phyloP scores from a whole-genome alignment of 1,140 invertebrate genomes.

The Drosophila pachea region DNA sequence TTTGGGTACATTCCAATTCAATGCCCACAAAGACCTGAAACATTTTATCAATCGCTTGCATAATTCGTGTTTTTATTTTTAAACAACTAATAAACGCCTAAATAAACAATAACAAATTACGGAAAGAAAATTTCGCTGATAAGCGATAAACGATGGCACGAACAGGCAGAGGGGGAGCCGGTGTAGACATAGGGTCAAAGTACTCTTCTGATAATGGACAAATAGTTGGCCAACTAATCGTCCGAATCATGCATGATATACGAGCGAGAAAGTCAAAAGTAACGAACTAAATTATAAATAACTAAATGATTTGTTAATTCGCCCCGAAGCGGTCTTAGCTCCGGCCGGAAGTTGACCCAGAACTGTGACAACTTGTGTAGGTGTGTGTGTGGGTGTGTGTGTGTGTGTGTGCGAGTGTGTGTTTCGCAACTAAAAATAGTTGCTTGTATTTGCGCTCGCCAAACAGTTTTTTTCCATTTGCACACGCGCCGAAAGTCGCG shows the following conservation, averaged over 20 bases:
- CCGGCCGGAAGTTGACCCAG: neutral
- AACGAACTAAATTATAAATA: neutral
- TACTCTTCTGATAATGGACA: constrained; percentile 8
- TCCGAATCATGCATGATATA: neutral
- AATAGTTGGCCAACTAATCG: neutral
- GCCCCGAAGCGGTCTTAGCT: neutral
- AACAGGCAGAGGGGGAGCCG: neutral
- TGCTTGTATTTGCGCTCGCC: neutral
- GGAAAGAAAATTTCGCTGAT: constrained; percentile 13
- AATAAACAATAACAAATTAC: constrained; percentile 12
- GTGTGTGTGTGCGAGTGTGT: no score
- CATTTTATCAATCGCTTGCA: constrained; percentile 60
- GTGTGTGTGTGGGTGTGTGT: no score
- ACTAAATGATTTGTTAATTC: neutral
- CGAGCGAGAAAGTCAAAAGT: neutral
- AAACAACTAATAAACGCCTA: constrained; percentile 54
- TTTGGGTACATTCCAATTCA: constrained; percentile 3
- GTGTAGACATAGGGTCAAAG: constrained; percentile 5
- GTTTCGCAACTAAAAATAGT: constrained; percentile 27
- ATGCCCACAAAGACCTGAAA: neutral
- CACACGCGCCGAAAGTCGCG: constrained; percentile 27
- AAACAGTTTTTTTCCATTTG: constrained; percentile 12
- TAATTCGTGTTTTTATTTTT: constrained; percentile 69
- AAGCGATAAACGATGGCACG: constrained; percentile 13
- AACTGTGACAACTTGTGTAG: no score